These are phyloP conservation scores for Habrosyne pyritoides DNA, from an alignment of 2,888 invertebrate genomes.

Conservation along the genomic window DNA sequence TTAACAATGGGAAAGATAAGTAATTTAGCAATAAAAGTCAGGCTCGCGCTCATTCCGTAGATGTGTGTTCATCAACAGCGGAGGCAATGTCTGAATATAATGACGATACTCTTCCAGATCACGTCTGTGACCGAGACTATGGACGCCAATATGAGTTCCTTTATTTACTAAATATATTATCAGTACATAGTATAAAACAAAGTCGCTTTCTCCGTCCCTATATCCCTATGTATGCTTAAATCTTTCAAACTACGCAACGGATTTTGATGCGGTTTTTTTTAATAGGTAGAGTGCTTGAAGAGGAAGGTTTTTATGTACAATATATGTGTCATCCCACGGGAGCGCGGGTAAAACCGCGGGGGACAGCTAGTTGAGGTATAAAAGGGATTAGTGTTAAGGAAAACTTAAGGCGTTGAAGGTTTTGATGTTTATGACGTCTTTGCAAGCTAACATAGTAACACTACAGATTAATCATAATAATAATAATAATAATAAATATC, in stretches of 20 bases:
- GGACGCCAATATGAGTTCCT: conserved; percentile 30
- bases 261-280: no score
- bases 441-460: no score
- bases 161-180: neutral
- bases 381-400: neutral
- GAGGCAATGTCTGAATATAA: conserved; percentile 41
- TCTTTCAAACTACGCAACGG: no score
- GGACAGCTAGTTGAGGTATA: neutral
- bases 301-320: no score
- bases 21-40: conserved; percentile 44
- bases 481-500: no score
- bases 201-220: no score
- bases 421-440: neutral
- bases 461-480: no score
- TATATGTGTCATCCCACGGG: no score
- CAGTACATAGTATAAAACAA: no score
- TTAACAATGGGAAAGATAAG: conserved; percentile 41
- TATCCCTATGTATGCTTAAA: no score
- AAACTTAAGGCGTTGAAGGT: neutral
- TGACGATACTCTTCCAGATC: conserved; percentile 50
- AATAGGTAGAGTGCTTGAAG: no score
- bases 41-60: conserved; percentile 32
- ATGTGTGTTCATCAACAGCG: conserved; percentile 47
- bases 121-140: conserved; percentile 38
- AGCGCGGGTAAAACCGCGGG: no score